Conservation (phyloP, 2,888 invertebrate genomes). For the Antitype chi region DNA sequence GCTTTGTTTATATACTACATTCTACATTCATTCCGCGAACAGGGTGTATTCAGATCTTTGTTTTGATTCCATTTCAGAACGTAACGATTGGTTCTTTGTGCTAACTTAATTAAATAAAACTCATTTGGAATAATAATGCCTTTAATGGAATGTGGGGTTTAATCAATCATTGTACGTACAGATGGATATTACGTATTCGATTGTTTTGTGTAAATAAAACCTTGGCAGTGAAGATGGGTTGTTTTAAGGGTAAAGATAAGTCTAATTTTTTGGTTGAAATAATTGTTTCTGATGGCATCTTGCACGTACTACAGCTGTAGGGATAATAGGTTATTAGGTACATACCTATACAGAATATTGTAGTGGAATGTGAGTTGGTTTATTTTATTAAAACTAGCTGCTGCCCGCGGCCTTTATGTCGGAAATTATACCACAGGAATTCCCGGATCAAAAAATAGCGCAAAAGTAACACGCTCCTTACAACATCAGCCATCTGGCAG, state of each 20-base stretch:
- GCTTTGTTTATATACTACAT: not conserved
- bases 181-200: not conserved
- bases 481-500: no score
- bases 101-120: constrained; percentile 31
- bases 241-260: not conserved
- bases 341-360: not conserved
- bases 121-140: constrained; percentile 20
- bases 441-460: no score
- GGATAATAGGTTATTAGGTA: not conserved
- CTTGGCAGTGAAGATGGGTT: not conserved
- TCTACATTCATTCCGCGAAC: constrained; percentile 7
- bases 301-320: not conserved
- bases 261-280: not conserved
- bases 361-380: not conserved
- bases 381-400: not conserved
- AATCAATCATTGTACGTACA: constrained; percentile 1
- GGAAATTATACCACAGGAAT: no score
- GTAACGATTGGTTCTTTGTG: constrained; percentile 23
- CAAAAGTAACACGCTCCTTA: no score
- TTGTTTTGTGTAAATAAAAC: not conserved
- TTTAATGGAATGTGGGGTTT: constrained; percentile 3
- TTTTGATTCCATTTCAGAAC: constrained; percentile 47
- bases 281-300: not conserved
- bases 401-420: no score
- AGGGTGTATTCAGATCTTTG: constrained; percentile 13